These are phyloP conservation scores for Lutjanus erythropterus DNA, from an alignment of 2,113 vertebrate genomes.

Conservation along the genomic window DNA sequence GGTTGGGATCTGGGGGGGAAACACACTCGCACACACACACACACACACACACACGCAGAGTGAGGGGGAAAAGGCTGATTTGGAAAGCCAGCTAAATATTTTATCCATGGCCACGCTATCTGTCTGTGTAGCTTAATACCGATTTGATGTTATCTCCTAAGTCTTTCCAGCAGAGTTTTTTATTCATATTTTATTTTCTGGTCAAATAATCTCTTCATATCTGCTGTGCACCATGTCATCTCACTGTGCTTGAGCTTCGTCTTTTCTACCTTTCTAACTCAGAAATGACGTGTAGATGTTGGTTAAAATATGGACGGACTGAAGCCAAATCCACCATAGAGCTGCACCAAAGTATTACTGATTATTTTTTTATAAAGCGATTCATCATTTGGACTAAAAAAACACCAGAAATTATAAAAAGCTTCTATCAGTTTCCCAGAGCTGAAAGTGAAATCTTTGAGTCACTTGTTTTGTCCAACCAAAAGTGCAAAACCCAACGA, in stretches of 20 bases:
- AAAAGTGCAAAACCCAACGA: not conserved
- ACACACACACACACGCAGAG: constrained; percentile 14
- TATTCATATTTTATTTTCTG: constrained; percentile 51
- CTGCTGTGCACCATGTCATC: constrained; percentile 7
- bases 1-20: constrained; percentile 58
- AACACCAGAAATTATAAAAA: not conserved
- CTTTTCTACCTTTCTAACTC: not conserved
- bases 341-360: not conserved
- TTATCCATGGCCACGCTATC: constrained; percentile 70
- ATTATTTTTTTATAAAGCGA: not conserved
- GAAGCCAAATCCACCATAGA: not conserved
- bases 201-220: constrained; percentile 58
- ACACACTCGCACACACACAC: constrained; percentile 38
- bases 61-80: constrained; percentile 46
- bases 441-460: not conserved
- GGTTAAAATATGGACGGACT: not conserved
- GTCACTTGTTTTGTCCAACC: not conserved
- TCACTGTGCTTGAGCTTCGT: not conserved
- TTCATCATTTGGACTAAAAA: not conserved
- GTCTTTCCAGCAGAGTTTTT: constrained; percentile 63
- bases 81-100: constrained; percentile 70
- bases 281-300: not conserved
- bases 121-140: constrained; percentile 69
- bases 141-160: constrained; percentile 75
- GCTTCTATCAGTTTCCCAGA: not conserved